Conservation (phyloP, 2,797 vertebrate genomes). For the Cheirogaleus major region DNA sequence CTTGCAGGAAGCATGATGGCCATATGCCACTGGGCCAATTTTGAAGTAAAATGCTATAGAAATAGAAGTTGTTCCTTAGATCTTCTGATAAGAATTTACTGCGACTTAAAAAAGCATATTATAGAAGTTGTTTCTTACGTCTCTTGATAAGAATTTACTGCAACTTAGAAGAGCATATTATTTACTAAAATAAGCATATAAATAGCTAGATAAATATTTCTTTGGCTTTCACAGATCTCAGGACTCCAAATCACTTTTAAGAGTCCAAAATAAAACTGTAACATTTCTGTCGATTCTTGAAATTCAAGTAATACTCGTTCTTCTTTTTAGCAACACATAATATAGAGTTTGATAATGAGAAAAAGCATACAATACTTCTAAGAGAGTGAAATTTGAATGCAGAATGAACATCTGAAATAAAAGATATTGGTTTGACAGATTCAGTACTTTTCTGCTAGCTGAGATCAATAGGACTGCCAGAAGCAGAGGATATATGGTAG, state of each 20-base stretch:
- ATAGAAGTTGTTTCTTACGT: slow-evolving; percentile 51
- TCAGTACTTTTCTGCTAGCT: slow-evolving; percentile 35
- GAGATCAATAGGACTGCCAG: slow-evolving; percentile 1
- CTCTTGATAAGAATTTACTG: slow-evolving; percentile 4
- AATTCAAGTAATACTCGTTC: background rate
- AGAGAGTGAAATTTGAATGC: background rate
- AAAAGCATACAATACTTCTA: slow-evolving; percentile 1
- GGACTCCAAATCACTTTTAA: slow-evolving; percentile 10
- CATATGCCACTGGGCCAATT: slow-evolving; percentile 78
- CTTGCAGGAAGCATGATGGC: slow-evolving; percentile 79
- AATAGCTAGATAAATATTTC: slow-evolving; percentile 26
- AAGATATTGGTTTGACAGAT: slow-evolving; percentile 26
- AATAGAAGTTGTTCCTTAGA: slow-evolving; percentile 60
- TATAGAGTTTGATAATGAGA: background rate
- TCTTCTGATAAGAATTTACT: slow-evolving; percentile 5
- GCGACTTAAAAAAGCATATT: slow-evolving; percentile 10
- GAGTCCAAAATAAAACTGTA: slow-evolving; percentile 24
- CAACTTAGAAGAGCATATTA: slow-evolving; percentile 20
- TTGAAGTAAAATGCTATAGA: slow-evolving; percentile 73
- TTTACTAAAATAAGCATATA: slow-evolving; percentile 17
- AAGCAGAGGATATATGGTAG: background rate
- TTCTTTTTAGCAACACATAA: background rate
- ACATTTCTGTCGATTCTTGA: background rate
- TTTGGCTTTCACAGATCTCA: slow-evolving; percentile 8
- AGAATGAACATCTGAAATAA: slow-evolving; percentile 25